Conservation (phyloP, 1,140 invertebrate species). For the Drosophila kikkawai region DNA sequence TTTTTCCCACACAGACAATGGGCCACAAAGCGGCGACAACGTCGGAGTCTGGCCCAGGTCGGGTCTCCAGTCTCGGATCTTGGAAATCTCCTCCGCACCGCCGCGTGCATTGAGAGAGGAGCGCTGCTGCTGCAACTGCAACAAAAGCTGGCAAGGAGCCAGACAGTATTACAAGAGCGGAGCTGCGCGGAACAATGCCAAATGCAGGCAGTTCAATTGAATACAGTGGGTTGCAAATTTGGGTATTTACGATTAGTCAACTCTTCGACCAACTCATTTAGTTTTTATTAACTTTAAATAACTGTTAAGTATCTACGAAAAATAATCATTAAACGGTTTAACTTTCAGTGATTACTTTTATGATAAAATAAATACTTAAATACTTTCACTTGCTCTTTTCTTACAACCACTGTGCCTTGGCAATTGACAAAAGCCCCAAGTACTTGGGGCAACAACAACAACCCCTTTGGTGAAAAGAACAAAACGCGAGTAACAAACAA, state of each 20-base stretch:
- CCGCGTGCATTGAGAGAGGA: conserved; percentile 42
- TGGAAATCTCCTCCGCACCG: conserved; percentile 22
- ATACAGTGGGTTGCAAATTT: conserved; percentile 65
- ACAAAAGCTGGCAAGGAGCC: conserved; percentile 67
- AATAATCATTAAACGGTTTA: too few relatives aligned
- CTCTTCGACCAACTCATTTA: not conserved
- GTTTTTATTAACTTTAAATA: not conserved
- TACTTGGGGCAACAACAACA: conserved; percentile 37
- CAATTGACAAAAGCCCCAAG: conserved; percentile 58
- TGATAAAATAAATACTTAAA: not conserved
- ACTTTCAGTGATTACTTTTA: not conserved
- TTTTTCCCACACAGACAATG: conserved; percentile 82
- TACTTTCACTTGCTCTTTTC: not conserved
- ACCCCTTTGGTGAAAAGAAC: conserved; percentile 61
- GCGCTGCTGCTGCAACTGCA: conserved; percentile 37
- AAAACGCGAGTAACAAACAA: conserved; percentile 68
- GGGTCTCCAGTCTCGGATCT: conserved; percentile 31
- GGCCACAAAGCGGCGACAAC: conserved; percentile 56
- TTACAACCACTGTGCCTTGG: conserved; percentile 24
- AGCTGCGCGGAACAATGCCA: conserved; percentile 70
- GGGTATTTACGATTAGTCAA: not conserved
- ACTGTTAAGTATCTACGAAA: not conserved
- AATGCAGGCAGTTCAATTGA: conserved; percentile 70
- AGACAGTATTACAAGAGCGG: conserved; percentile 76
- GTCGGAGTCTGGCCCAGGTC: conserved; percentile 38